Conservation (phyloP, 2,113 vertebrate genomes). For the Neomonachus schauinslandi region DNA sequence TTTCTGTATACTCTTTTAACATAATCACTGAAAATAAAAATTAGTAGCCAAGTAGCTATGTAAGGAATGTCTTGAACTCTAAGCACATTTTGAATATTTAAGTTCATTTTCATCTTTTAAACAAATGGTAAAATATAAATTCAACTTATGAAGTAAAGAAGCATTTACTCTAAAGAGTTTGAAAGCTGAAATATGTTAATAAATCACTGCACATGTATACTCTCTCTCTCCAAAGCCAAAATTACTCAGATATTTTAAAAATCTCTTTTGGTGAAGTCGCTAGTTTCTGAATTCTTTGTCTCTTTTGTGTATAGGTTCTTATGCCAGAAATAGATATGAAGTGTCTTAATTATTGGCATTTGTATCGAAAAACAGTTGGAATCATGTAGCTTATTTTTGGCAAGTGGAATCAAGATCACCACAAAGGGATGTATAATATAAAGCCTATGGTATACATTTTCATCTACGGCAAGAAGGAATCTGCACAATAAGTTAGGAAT, state of each 20-base stretch:
- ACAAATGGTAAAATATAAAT: constrained; percentile 34
- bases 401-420: not conserved
- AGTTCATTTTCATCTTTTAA: constrained; percentile 16
- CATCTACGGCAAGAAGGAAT: not conserved
- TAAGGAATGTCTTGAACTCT: constrained; percentile 27
- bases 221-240: not conserved
- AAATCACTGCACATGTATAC: not conserved
- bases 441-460: not conserved
- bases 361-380: not conserved
- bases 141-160: not conserved
- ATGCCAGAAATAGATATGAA: constrained; percentile 38
- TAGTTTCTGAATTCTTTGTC: not conserved
- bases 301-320: not conserved
- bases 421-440: not conserved
- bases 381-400: not conserved
- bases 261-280: not conserved
- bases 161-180: not conserved
- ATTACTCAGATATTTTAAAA: not conserved
- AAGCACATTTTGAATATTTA: constrained; percentile 30
- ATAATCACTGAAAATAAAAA: not conserved
- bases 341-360: constrained; percentile 8
- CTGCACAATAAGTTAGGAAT: not conserved
- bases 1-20: constrained; percentile 22
- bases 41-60: not conserved
- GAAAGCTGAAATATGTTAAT: not conserved